Conservation (phyloP, 2,797 vertebrate species). For the Eurystomus glaucurus region DNA sequence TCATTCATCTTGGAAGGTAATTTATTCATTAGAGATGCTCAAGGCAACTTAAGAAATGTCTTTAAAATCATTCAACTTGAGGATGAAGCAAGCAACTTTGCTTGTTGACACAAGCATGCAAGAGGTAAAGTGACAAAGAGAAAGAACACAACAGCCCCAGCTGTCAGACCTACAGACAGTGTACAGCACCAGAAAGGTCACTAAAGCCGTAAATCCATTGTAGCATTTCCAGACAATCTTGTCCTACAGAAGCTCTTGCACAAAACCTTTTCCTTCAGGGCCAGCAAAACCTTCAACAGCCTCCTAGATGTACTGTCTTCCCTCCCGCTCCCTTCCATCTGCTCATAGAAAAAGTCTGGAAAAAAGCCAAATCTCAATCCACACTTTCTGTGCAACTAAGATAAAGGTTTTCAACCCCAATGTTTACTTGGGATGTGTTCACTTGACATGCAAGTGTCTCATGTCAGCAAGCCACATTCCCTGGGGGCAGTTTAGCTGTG, state of each 20-base stretch:
- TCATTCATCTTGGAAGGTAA: neutral
- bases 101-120: neutral
- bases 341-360: neutral
- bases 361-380: conserved; percentile 8
- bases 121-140: conserved; percentile 18
- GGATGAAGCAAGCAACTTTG: conserved; percentile 29
- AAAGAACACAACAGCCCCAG: neutral
- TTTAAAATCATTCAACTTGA: neutral
- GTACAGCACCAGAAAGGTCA: conserved; percentile 53
- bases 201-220: neutral
- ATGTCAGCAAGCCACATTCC: neutral
- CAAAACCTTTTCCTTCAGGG: neutral
- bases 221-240: neutral
- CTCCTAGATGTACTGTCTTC: neutral
- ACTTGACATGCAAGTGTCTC: fast-evolving
- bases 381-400: neutral
- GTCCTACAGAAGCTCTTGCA: conserved; percentile 7
- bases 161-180: neutral
- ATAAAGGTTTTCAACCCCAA: conserved; percentile 35
- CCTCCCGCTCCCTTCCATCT: neutral
- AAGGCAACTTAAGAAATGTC: neutral
- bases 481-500: neutral
- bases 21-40: neutral
- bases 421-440: neutral
- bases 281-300: neutral